These are phyloP conservation scores for Tribolium castaneum DNA, from an alignment of 1,140 invertebrate species.

Conservation along the genomic window DNA sequence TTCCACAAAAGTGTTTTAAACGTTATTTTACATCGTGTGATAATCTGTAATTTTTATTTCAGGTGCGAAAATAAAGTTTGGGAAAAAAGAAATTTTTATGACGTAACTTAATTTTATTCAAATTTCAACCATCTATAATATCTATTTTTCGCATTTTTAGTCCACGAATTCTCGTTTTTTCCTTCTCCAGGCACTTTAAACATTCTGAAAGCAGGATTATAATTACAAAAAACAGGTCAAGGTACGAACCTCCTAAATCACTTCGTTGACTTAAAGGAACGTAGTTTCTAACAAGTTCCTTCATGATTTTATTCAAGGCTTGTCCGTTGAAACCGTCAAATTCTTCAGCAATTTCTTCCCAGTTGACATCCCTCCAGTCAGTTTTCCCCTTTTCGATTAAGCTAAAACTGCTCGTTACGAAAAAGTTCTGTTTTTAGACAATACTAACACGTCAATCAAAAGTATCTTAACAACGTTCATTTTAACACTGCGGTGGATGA, in stretches of 20 bases:
- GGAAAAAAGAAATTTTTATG: no score
- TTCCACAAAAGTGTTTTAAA: not conserved
- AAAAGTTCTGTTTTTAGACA: not conserved
- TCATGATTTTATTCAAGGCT: conserved; percentile 34
- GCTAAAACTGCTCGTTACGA: not conserved
- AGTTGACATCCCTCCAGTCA: conserved; percentile 33
- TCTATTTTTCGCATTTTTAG: no score
- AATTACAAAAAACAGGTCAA: not conserved
- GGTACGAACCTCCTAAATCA: conserved; percentile 28
- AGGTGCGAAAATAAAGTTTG: no score
- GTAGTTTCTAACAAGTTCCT: not conserved
- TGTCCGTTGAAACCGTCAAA: conserved; percentile 26
- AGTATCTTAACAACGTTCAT: not conserved
- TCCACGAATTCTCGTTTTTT: no score
- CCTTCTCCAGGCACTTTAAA: not conserved
- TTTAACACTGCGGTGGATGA: not conserved
- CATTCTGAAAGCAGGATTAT: conserved; percentile 14
- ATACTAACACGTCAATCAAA: conserved; percentile 19
- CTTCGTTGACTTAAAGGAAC: conserved; percentile 7
- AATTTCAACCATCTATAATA: no score
- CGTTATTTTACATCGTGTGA: no score
- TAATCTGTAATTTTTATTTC: no score
- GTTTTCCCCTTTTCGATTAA: conserved; percentile 15
- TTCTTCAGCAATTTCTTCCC: conserved; percentile 38
- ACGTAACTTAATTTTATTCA: no score